phyloP scores from a whole-genome alignment of 1,140 invertebrate species.

The Thaumatotibia leucotreta region DNA sequence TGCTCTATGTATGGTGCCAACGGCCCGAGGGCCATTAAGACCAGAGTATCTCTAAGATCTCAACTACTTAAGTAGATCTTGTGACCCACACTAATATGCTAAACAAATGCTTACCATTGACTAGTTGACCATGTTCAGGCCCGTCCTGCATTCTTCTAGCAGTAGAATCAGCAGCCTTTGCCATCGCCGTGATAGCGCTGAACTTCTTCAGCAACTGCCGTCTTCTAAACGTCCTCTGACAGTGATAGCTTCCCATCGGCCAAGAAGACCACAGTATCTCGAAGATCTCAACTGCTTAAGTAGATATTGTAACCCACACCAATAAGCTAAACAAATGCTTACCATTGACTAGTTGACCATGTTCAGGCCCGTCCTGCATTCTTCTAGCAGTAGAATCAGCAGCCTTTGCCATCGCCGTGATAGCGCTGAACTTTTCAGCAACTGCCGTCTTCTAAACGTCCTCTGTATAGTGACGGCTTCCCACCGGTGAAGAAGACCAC shows the following conservation, averaged over 20 bases:
- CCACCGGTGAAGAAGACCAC: conserved; percentile 91
- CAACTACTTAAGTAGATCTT: too few relatives aligned
- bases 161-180: conserved; percentile 85
- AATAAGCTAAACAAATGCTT: too few relatives aligned
- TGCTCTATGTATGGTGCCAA: too few relatives aligned
- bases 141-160: conserved; percentile 56
- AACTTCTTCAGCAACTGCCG: conserved; percentile 97
- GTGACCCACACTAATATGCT: too few relatives aligned
- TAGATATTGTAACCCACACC: conserved; percentile 96
- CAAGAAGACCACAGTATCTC: conserved; percentile 96
- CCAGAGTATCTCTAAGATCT: too few relatives aligned
- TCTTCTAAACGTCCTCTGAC: conserved; percentile 95
- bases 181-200: conserved; percentile 93
- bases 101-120: too few relatives aligned
- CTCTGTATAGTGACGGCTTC: conserved; percentile 97
- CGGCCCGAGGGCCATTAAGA: too few relatives aligned
- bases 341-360: conserved; percentile 63
- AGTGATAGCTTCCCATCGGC: conserved; percentile 94
- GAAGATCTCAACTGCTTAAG: conserved; percentile 96
- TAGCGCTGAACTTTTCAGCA: conserved; percentile 96
- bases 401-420: conserved; percentile 94
- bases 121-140: conserved; percentile 53
- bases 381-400: conserved; percentile 76
- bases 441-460: conserved; percentile 94
- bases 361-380: conserved; percentile 53